Evolutionary conservation across 2,797 vertebrate species (phyloP).

Genomic region (Pygocentrus nattereri): DNA sequence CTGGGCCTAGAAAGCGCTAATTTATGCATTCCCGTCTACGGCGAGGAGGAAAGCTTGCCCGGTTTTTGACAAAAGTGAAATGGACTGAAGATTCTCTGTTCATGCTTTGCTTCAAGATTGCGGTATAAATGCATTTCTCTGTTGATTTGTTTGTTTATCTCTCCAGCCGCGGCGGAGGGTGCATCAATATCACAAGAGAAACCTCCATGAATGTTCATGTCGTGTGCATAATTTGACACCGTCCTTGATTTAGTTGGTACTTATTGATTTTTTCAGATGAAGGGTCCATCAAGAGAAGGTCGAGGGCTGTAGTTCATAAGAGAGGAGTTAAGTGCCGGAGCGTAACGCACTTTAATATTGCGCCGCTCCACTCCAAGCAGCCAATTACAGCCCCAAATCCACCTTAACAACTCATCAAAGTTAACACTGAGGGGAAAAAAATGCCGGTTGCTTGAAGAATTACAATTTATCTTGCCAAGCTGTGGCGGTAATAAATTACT

Average conservation of each 20-base stretch:
- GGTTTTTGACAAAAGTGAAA: too few relatives aligned
- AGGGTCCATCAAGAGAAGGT: neutral
- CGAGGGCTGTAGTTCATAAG: neutral
- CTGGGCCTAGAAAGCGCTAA: too few relatives aligned
- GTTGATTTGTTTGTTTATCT: neutral
- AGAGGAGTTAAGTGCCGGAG: constrained; percentile 9
- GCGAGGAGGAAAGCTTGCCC: too few relatives aligned
- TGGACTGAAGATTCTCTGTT: too few relatives aligned
- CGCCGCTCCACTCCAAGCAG: constrained; percentile 19
- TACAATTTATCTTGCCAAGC: constrained; percentile 54
- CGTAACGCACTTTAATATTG: neutral
- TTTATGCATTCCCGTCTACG: too few relatives aligned
- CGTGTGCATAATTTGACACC: constrained; percentile 5
- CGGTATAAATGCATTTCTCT: neutral
- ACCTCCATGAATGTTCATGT: neutral
- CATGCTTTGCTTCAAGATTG: too few relatives aligned
- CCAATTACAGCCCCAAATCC: constrained; percentile 53
- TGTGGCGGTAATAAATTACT: constrained; percentile 43
- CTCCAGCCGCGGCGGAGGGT: neutral
- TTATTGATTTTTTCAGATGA: neutral
- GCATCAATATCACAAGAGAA: neutral
- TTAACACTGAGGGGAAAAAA: constrained; percentile 34
- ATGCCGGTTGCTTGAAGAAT: constrained; percentile 42
- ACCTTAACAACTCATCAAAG: constrained; percentile 58
- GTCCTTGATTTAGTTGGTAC: constrained; percentile 1